A percentile compares a stretch with the other conserved stretches of the same genome.
These are phyloP conservation scores for Sebastes oblongus DNA, from an alignment of 2,797 vertebrate genomes.

Conservation along the genomic window DNA sequence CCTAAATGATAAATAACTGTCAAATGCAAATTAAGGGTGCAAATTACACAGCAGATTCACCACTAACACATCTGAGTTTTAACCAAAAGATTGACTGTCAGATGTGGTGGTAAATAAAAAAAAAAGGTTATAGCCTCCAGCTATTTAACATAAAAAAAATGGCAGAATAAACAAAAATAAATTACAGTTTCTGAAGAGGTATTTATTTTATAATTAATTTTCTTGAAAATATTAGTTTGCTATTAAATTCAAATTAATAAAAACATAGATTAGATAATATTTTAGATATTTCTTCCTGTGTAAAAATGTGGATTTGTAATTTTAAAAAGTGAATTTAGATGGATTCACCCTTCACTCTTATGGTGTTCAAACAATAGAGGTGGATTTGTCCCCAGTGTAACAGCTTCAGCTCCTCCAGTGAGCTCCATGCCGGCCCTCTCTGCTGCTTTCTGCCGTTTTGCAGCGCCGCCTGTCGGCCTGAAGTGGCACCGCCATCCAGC, in stretches of 20 bases:
- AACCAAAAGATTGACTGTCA: conserved; percentile 24
- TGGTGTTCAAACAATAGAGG: conserved; percentile 55
- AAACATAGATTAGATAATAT: not conserved
- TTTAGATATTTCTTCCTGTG: not conserved
- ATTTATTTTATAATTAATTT: not conserved
- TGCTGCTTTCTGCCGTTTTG: conserved; percentile 62
- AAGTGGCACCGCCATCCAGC: conserved; percentile 11
- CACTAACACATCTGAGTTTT: conserved; percentile 19
- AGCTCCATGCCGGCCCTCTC: conserved; percentile 18
- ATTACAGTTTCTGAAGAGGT: not conserved
- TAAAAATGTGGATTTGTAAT: not conserved
- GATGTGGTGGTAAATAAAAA: conserved; percentile 12
- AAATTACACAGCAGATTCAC: conserved; percentile 33
- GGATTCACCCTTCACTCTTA: conserved; percentile 1
- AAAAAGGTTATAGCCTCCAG: not conserved
- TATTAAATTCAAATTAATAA: not conserved
- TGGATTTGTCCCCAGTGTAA: conserved; percentile 41
- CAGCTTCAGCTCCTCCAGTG: conserved; percentile 30
- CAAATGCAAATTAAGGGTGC: conserved; percentile 43
- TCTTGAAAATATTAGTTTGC: not conserved
- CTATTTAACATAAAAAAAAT: not conserved
- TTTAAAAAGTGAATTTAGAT: not conserved
- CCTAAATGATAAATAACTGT: conserved; percentile 42
- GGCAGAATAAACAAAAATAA: not conserved
- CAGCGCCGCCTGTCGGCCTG: conserved; percentile 80